phyloP scores from a whole-genome alignment of 2,888 invertebrate species.

The Dicycla oo region DNA sequence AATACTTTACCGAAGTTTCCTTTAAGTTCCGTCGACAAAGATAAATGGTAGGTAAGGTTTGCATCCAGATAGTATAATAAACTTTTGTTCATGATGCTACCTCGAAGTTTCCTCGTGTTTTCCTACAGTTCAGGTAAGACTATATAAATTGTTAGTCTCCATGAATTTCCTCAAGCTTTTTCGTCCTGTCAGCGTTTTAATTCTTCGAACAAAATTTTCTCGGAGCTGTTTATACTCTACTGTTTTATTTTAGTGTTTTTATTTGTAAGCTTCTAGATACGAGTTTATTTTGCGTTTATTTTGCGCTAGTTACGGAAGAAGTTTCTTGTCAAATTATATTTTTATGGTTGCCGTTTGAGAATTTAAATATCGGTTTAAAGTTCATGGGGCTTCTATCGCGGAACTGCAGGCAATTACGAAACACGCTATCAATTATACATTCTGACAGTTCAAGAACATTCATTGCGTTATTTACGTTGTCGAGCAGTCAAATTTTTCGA shows the following conservation, averaged over 20 bases:
- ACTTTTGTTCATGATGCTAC: constrained; percentile 77
- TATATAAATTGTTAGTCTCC: constrained; percentile 74
- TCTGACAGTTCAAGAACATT: too few species aligned
- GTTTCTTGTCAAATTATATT: constrained; percentile 15
- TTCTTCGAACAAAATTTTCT: constrained; percentile 57
- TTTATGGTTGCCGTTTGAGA: constrained; percentile 4
- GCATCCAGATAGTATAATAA: constrained; percentile 82
- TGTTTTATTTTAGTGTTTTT: constrained; percentile 49
- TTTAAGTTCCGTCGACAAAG: constrained; percentile 78
- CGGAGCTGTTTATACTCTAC: constrained; percentile 38
- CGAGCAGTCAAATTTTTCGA: too few species aligned
- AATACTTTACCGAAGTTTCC: constrained; percentile 74
- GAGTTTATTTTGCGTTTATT: constrained; percentile 27
- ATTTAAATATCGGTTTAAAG: background rate
- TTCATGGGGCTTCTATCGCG: background rate
- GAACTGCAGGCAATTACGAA: too few species aligned
- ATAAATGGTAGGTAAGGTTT: constrained; percentile 79
- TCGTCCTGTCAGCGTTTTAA: constrained; percentile 67
- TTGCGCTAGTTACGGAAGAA: background rate
- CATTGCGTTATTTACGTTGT: too few species aligned
- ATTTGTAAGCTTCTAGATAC: constrained; percentile 33
- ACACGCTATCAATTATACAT: too few species aligned
- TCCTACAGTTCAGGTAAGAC: constrained; percentile 71
- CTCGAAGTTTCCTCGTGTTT: constrained; percentile 68
- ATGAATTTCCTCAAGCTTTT: constrained; percentile 64